Evolutionary conservation across 2,113 vertebrate species (phyloP).

Genomic region (Phyllopteryx taeniolatus): DNA sequence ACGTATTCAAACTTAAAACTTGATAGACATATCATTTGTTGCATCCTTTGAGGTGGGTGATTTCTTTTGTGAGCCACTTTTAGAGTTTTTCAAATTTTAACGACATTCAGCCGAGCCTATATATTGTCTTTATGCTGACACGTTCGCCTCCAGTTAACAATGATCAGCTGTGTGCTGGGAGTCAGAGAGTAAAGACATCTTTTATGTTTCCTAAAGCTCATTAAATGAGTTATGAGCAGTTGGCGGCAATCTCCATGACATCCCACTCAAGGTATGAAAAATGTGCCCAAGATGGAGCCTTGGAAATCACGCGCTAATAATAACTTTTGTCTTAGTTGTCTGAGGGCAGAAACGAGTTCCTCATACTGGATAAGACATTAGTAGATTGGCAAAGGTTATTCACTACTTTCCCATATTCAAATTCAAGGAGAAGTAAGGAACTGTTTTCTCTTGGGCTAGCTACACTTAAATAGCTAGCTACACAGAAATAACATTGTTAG

Average conservation of each 20-base stretch:
- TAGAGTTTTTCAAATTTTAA: slow-evolving; percentile 28
- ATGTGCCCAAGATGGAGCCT: slow-evolving; percentile 5
- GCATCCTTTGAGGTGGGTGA: slow-evolving; percentile 15
- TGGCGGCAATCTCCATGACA: slow-evolving; percentile 32
- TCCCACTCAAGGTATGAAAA: slow-evolving; percentile 13
- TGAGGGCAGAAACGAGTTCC: not conserved
- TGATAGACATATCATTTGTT: slow-evolving; percentile 23
- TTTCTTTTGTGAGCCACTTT: slow-evolving; percentile 27
- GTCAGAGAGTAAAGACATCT: slow-evolving; percentile 15
- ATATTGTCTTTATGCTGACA: slow-evolving; percentile 47
- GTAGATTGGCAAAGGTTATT: slow-evolving; percentile 5
- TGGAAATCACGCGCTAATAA: slow-evolving; percentile 4
- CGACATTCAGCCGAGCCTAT: slow-evolving; percentile 35
- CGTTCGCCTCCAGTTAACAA: slow-evolving; percentile 43
- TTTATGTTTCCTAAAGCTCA: slow-evolving; percentile 44
- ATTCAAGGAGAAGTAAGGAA: not conserved
- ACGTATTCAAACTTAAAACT: slow-evolving; percentile 22
- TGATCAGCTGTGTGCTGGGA: slow-evolving; percentile 33
- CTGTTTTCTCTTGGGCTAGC: not conserved
- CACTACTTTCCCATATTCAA: not conserved
- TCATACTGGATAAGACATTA: not conserved
- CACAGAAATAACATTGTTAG: not conserved
- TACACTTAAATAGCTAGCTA: too few relatives aligned
- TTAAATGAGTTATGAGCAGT: slow-evolving; percentile 44
- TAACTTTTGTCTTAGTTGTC: slow-evolving; percentile 11